These are phyloP conservation scores for Muntiacus muntjak DNA, from an alignment of 2,113 vertebrate genomes.

Conservation along the genomic window DNA sequence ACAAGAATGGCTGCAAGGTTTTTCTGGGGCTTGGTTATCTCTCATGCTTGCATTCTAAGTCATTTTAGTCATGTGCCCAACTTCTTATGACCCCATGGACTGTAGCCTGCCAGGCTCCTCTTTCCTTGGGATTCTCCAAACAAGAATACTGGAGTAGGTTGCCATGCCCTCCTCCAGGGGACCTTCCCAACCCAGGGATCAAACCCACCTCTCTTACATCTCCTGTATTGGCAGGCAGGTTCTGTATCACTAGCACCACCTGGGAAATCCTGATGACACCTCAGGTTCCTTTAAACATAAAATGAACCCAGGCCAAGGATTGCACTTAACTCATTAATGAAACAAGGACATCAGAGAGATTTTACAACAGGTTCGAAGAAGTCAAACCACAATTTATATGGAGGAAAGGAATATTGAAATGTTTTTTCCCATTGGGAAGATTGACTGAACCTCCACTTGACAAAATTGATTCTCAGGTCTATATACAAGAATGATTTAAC, in stretches of 20 bases:
- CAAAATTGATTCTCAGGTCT: not conserved
- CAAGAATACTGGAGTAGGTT: not conserved
- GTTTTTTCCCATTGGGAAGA: not conserved
- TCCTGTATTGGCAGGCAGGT: not conserved
- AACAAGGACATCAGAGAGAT: not conserved
- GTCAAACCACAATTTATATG: not conserved
- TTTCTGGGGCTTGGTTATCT: not conserved
- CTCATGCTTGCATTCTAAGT: not conserved
- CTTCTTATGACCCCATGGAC: not conserved
- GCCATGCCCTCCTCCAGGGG: not conserved
- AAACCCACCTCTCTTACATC: accelerated
- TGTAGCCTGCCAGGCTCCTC: not conserved
- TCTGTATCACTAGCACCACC: not conserved
- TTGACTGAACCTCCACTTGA: not conserved
- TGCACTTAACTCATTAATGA: not conserved
- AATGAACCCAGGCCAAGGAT: not conserved
- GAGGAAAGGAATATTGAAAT: not conserved
- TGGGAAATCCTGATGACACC: not conserved
- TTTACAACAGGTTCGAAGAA: not conserved
- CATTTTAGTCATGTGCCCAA: not conserved
- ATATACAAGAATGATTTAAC: not conserved
- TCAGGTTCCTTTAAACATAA: not conserved
- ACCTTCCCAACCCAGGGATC: not conserved
- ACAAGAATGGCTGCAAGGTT: not conserved
- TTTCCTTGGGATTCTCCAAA: not conserved